Evolutionary conservation across 2,113 vertebrate species (phyloP).

Genomic region (Rousettus leschenaultii): DNA sequence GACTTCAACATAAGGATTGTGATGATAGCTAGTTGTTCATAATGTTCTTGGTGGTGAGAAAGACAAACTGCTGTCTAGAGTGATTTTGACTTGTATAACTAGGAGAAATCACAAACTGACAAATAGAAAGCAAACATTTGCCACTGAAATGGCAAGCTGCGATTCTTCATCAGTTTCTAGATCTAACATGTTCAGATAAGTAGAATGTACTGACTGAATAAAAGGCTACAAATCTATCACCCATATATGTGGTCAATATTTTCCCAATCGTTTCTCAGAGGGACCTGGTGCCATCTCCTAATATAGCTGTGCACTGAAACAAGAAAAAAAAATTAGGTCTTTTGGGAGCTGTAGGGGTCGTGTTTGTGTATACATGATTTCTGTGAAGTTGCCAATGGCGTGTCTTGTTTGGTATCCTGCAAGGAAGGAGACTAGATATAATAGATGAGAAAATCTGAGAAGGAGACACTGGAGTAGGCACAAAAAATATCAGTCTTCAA

Average conservation of each 20-base stretch:
- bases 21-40: neutral
- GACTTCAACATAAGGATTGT: neutral
- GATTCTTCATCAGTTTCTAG: neutral
- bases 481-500: neutral
- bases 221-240: neutral
- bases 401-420: neutral
- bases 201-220: neutral
- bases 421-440: neutral
- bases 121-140: neutral
- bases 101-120: neutral
- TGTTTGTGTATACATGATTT: neutral
- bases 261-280: neutral
- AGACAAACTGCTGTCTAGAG: neutral
- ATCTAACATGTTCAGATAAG: neutral
- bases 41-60: neutral
- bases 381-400: neutral
- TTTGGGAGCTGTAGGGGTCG: neutral
- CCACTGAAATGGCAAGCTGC: neutral
- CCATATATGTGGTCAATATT: neutral
- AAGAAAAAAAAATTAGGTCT: neutral
- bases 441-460: neutral
- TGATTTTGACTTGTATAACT: neutral
- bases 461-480: neutral
- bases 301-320: neutral
- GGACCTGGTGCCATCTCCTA: neutral